Base-by-base conservation (phyloP, 2,888 invertebrate genomes). In the Drosophila nr. medialis region DNA sequence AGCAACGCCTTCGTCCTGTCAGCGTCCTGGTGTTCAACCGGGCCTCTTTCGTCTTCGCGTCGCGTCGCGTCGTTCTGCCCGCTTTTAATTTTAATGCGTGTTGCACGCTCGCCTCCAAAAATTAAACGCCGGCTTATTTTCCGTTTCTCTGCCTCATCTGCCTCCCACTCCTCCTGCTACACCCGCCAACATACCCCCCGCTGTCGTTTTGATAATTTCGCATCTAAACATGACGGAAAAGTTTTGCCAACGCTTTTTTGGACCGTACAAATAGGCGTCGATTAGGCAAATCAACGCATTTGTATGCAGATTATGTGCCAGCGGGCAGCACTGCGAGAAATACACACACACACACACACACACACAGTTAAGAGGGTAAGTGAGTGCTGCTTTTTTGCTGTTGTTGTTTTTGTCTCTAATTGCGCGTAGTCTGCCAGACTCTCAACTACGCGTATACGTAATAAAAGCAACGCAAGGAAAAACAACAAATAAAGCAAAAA, bases 281-380 rank as follows among this genome's bases (percentile, higher is more conserved):
- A 90, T 86, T 86, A 90, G 87, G 90, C 86, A 89, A 90, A 90
- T 90, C 87, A 84, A 81, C 89, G 90, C 85, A 90, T 90, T 86
- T 86, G 86, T 86, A 86, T 90, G 89, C 86, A 87, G 90, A 86
- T 89, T 90, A 90, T 81, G 90, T 86, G 90, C 85, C 80, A 85
- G 83, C 84, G 72, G 81, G 81, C 78, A 77, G 54, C 67, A 64
- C 55, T 54, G 45, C 67, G 48, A 38, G 42, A 49, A 60, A 61
- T 55, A 68, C 59, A 27, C 58, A 56, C 18, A 60, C n/a, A 49
- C 40, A 67, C 38, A 40, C 10, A 13, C 38, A n/a, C 30, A 61
- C 21, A 64, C 13, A 24, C 29, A 29, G 49, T 18, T 34, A 30
- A 24, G n/a, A 42, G 48, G 42, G 10, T n/a, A n/a, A n/a, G 11